These are phyloP conservation scores for Vanessa atalanta DNA, from an alignment of 1,140 invertebrate species.

Conservation along the genomic window DNA sequence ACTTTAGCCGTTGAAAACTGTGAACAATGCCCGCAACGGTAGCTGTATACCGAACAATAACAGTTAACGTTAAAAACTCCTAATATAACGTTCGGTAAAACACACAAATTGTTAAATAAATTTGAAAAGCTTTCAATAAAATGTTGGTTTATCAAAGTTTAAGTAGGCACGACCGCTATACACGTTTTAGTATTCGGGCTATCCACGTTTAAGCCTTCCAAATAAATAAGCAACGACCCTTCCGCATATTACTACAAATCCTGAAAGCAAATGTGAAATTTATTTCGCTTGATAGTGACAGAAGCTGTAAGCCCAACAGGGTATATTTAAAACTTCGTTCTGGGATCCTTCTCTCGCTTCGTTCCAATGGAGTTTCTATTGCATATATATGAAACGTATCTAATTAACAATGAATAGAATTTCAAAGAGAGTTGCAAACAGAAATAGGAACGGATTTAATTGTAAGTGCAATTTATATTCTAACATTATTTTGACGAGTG, in stretches of 20 bases:
- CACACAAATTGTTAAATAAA: conserved; percentile 55
- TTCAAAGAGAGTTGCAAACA: conserved; percentile 1
- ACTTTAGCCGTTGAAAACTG: not conserved
- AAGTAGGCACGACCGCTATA: conserved; percentile 58
- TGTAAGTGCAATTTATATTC: conserved; percentile 2
- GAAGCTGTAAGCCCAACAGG: conserved; percentile 34
- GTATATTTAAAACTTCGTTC: conserved; percentile 13
- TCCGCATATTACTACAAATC: conserved; percentile 62
- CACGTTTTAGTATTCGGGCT: conserved; percentile 55
- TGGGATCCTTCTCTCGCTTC: conserved; percentile 14
- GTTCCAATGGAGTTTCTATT: conserved; percentile 8
- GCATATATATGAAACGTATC: not conserved
- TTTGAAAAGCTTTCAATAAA: conserved; percentile 70
- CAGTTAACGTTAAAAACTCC: conserved; percentile 1
- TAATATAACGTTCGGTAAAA: conserved; percentile 19
- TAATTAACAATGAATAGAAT: conserved; percentile 12
- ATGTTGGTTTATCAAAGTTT: conserved; percentile 74
- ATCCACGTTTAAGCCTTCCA: conserved; percentile 67
- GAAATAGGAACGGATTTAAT: conserved; percentile 11
- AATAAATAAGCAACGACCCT: conserved; percentile 71
- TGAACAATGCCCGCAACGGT: not conserved
- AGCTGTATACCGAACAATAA: not conserved
- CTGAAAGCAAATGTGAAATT: conserved; percentile 64
- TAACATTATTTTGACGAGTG: not conserved
- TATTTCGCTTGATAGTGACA: conserved; percentile 48